phyloP scores from a whole-genome alignment of 2,113 vertebrate genomes.

The Alosa alosa region DNA sequence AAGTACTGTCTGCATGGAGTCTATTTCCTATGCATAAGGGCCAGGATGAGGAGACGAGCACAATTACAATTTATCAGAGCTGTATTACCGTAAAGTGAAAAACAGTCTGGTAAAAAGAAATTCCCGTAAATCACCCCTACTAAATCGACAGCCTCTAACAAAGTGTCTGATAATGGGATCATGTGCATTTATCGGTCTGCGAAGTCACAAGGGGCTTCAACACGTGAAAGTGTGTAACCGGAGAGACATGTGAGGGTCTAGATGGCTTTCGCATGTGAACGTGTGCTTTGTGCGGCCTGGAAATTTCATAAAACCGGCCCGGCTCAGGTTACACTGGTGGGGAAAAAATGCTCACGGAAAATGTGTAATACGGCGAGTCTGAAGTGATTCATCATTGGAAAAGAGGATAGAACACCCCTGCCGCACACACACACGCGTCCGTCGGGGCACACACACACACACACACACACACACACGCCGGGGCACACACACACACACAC shows the following conservation, averaged over 20 bases:
- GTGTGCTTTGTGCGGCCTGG: background rate
- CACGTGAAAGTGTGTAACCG: slow-evolving; percentile 24
- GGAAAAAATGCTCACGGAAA: slow-evolving; percentile 21
- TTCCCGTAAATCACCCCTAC: background rate
- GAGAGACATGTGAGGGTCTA: slow-evolving; percentile 43
- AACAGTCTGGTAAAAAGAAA: background rate
- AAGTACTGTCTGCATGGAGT: background rate
- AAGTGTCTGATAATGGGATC: slow-evolving; percentile 27
- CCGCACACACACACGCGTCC: background rate
- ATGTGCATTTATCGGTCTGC: slow-evolving; percentile 18
- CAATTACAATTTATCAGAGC: background rate
- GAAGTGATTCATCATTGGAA: slow-evolving; percentile 12
- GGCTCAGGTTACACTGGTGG: slow-evolving; percentile 27
- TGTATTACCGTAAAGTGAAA: background rate
- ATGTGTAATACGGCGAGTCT: slow-evolving; percentile 14
- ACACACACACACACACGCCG: no score
- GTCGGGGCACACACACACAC: background rate
- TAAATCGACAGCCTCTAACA: slow-evolving; percentile 8
- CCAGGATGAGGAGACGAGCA: background rate
- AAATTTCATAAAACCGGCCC: slow-evolving; percentile 50
- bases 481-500: no score
- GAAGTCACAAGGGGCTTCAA: slow-evolving; percentile 15
- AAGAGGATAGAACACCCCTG: background rate
- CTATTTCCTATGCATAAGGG: background rate
- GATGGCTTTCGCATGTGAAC: slow-evolving; percentile 14